Evolutionary conservation across 2,797 vertebrate species (phyloP).

Genomic region (Crenuchus spilurus): DNA sequence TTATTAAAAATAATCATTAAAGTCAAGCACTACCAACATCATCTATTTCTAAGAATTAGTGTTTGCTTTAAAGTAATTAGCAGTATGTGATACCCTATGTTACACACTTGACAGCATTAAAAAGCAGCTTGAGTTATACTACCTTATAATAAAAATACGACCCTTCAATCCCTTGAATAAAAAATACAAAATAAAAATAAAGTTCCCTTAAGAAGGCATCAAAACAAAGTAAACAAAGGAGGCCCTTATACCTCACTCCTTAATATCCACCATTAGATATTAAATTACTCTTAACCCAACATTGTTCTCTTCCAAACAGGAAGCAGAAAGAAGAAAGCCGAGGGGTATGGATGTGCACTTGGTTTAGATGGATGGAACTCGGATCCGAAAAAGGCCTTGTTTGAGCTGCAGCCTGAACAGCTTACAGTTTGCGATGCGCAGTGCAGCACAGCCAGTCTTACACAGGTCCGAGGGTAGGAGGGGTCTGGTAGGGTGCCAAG

Average conservation of each 20-base stretch:
- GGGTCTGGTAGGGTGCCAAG: constrained; percentile 91
- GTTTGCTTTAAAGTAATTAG: constrained; percentile 3
- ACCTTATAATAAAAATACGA: constrained; percentile 18
- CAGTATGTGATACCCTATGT: not conserved
- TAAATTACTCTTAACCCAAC: constrained; percentile 11
- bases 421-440: constrained; percentile 95
- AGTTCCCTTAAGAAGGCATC: constrained; percentile 32
- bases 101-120: constrained; percentile 18
- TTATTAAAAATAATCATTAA: not conserved
- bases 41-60: not conserved
- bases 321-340: constrained; percentile 21
- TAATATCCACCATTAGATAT: constrained; percentile 2
- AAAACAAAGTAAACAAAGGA: constrained; percentile 31
- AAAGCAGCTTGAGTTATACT: not conserved
- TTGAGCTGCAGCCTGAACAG: constrained; percentile 94
- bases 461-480: constrained; percentile 89
- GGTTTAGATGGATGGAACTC: constrained; percentile 79
- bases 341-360: not conserved
- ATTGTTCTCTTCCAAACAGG: constrained; percentile 9
- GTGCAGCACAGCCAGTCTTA: constrained; percentile 86
- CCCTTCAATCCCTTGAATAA: constrained; percentile 13
- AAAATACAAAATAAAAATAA: constrained; percentile 17
- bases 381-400: constrained; percentile 91
- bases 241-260: constrained; percentile 8
- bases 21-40: not conserved